Evolutionary conservation across 1,140 invertebrate species (phyloP).

Genomic region (Yoshiicerus persimilis): DNA sequence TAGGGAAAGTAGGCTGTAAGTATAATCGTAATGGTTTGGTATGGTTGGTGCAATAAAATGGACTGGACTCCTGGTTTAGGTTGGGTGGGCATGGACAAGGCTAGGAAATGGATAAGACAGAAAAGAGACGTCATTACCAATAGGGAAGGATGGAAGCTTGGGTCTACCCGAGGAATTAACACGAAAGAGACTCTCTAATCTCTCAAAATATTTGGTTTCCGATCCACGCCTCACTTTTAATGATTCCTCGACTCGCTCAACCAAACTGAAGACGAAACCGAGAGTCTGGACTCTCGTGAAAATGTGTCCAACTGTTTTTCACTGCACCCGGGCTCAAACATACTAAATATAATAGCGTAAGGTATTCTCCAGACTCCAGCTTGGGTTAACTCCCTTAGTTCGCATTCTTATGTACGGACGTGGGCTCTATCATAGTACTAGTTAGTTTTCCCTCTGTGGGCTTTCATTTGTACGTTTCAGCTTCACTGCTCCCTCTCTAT

Average conservation of each 20-base stretch:
- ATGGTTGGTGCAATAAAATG: background rate
- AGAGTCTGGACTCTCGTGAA: background rate
- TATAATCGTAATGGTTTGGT: too few species aligned
- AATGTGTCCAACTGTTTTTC: background rate
- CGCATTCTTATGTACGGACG: too few species aligned
- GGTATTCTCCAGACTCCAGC: background rate
- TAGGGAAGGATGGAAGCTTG: background rate
- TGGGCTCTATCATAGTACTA: background rate
- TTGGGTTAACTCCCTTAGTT: too few species aligned
- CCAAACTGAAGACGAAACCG: background rate
- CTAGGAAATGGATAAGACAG: background rate
- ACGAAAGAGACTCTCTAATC: slow-evolving; percentile 1
- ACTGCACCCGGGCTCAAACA: background rate
- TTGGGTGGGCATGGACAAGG: background rate
- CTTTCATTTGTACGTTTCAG: background rate
- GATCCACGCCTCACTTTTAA: slow-evolving; percentile 19
- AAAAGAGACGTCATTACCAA: background rate
- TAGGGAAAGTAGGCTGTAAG: too few species aligned
- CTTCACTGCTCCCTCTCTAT: background rate
- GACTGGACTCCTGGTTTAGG: background rate
- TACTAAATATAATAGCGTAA: background rate
- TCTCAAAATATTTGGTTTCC: slow-evolving; percentile 29
- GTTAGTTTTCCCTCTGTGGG: background rate
- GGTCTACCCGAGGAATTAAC: background rate
- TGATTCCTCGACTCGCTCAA: background rate